A percentile compares a stretch with the other conserved stretches of the same genome.
phyloP scores from a whole-genome alignment of 2,797 vertebrate species.

The Heteromormyrus szaboi region DNA sequence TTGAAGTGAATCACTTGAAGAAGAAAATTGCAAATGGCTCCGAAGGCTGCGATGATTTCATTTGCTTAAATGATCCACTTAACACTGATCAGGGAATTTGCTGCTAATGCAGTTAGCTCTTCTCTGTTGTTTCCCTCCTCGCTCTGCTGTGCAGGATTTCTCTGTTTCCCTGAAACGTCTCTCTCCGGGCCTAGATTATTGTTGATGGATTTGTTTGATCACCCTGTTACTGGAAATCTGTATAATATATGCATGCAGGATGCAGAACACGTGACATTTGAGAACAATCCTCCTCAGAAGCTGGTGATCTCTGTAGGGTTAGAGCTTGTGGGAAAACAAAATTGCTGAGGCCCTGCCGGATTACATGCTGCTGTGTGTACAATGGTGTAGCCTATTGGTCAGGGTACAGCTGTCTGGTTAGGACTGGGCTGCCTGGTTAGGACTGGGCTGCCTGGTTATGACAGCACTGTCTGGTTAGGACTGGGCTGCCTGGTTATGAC shows the following conservation, averaged over 20 bases:
- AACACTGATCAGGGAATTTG: constrained; percentile 37
- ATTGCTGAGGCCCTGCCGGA: neutral
- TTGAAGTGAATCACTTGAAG: constrained; percentile 28
- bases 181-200: constrained; percentile 17
- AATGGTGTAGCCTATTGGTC: neutral
- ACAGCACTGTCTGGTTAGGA: neutral
- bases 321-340: neutral
- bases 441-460: neutral
- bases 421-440: no score
- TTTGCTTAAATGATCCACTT: constrained; percentile 43
- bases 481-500: no score
- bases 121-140: constrained; percentile 23
- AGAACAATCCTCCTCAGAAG: neutral
- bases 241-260: neutral
- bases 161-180: neutral
- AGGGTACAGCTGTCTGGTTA: neutral
- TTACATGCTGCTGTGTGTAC: neutral
- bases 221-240: neutral
- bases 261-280: neutral
- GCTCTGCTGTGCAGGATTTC: neutral
- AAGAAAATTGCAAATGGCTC: constrained; percentile 30
- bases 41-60: constrained; percentile 38
- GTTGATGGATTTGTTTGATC: neutral
- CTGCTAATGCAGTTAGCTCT: constrained; percentile 35
- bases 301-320: neutral